Conservation (phyloP, 2,797 vertebrate genomes). For the Ptychadena robeensis region DNA sequence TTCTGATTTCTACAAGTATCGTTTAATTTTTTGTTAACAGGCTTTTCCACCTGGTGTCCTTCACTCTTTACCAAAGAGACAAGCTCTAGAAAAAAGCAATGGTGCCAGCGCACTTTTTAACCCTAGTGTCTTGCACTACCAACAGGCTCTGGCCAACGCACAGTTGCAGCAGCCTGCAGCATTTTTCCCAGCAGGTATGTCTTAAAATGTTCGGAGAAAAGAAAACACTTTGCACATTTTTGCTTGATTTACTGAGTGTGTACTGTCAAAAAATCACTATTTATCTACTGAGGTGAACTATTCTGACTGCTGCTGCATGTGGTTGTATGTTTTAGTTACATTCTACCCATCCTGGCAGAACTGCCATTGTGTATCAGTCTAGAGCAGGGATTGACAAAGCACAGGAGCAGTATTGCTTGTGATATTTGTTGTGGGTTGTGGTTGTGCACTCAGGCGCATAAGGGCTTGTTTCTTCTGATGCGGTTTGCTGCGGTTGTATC, state of each 20-base stretch:
- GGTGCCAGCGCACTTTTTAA: constrained; percentile 88
- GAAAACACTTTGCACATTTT: not conserved
- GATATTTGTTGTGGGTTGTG: no score
- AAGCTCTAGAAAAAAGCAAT: constrained; percentile 92
- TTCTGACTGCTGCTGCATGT: not conserved
- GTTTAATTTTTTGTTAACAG: constrained; percentile 75
- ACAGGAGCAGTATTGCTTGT: no score
- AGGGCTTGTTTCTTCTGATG: no score
- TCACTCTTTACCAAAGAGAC: constrained; percentile 96
- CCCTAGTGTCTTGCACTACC: constrained; percentile 94
- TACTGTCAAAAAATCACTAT: not conserved
- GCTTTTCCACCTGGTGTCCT: constrained; percentile 89
- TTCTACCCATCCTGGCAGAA: not conserved
- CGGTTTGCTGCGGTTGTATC: no score
- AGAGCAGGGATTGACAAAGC: no score
- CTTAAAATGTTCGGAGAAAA: constrained; percentile 11
- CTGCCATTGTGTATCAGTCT: not conserved
- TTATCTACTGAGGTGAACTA: not conserved
- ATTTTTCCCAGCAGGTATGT: constrained; percentile 91
- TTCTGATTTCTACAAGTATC: constrained; percentile 66
- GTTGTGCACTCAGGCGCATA: no score
- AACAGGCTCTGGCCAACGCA: constrained; percentile 90
- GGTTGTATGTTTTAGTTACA: not conserved
- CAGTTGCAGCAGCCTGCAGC: constrained; percentile 89
- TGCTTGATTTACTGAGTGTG: not conserved